Evolutionary conservation across 2,888 invertebrate genomes (phyloP).

Genomic region (Lobophora halterata): DNA sequence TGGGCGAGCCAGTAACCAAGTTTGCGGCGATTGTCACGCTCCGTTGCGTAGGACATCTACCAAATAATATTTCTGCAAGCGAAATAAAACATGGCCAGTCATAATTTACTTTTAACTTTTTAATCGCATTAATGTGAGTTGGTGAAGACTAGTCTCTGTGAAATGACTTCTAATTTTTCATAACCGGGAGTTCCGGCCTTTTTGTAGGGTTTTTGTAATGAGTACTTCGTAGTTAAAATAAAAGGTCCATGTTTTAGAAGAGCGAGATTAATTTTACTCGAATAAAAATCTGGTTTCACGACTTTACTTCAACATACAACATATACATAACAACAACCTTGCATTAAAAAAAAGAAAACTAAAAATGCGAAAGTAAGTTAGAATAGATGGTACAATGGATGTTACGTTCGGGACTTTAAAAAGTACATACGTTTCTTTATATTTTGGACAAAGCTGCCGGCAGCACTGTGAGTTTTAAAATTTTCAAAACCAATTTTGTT

Average conservation of each 20-base stretch:
- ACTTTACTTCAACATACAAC: too few relatives aligned
- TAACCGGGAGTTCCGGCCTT: constrained; percentile 14
- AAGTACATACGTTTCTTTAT: too few relatives aligned
- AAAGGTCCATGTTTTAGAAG: constrained; percentile 6
- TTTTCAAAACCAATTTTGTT: too few relatives aligned
- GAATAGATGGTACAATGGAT: too few relatives aligned
- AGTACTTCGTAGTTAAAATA: constrained; percentile 11
- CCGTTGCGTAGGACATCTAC: constrained; percentile 40
- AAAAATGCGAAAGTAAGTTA: too few relatives aligned
- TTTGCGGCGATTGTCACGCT: constrained; percentile 41
- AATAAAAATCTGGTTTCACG: background rate
- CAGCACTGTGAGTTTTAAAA: too few relatives aligned
- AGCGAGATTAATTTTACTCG: background rate
- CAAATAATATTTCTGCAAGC: constrained; percentile 39
- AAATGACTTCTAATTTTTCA: constrained; percentile 26
- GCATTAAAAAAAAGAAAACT: too few relatives aligned
- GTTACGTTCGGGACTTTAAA: too few relatives aligned
- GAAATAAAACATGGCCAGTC: constrained; percentile 33
- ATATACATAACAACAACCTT: too few relatives aligned
- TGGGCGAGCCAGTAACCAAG: constrained; percentile 34
- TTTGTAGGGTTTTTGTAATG: constrained; percentile 14
- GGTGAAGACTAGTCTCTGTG: constrained; percentile 24
- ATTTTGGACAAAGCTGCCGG: too few relatives aligned
- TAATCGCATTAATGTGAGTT: constrained; percentile 35
- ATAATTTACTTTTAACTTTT: constrained; percentile 36